These are phyloP conservation scores for Lacerta viridis DNA, from an alignment of 2,797 vertebrate genomes.

Conservation along the genomic window DNA sequence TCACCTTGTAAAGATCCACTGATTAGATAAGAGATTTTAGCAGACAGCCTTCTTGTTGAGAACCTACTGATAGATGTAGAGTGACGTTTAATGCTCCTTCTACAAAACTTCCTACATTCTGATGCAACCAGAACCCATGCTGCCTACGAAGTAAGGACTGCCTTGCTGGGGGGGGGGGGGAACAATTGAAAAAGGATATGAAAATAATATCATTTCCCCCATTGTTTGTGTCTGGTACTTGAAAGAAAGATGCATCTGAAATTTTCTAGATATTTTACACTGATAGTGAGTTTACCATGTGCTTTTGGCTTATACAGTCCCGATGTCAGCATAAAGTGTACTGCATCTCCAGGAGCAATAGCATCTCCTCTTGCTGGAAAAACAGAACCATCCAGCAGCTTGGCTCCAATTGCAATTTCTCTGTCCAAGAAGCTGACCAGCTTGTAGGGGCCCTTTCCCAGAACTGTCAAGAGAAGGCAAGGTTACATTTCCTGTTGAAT, in stretches of 20 bases:
- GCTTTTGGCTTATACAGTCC: slow-evolving; percentile 89
- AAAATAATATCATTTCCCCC: background rate
- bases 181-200: background rate
- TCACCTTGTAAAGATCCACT: background rate
- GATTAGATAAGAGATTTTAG: background rate
- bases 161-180: background rate
- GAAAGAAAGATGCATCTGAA: background rate
- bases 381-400: slow-evolving; percentile 77
- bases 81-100: background rate
- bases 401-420: slow-evolving; percentile 78
- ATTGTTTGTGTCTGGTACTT: background rate
- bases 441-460: slow-evolving; percentile 94
- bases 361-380: slow-evolving; percentile 78
- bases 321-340: slow-evolving; percentile 93
- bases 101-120: background rate
- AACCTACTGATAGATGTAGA: background rate
- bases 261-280: slow-evolving; percentile 22
- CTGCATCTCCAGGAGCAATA: slow-evolving; percentile 69
- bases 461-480: slow-evolving; percentile 79
- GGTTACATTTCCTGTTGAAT: slow-evolving; percentile 47
- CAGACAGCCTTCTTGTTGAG: background rate
- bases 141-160: background rate
- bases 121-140: slow-evolving; percentile 3
- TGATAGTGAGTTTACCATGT: slow-evolving; percentile 85
- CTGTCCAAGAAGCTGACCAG: slow-evolving; percentile 85